A percentile compares a stretch with the other conserved stretches of the same genome.
Conservation (phyloP, 2,113 vertebrate genomes). For the Phalacrocorax carbo region DNA sequence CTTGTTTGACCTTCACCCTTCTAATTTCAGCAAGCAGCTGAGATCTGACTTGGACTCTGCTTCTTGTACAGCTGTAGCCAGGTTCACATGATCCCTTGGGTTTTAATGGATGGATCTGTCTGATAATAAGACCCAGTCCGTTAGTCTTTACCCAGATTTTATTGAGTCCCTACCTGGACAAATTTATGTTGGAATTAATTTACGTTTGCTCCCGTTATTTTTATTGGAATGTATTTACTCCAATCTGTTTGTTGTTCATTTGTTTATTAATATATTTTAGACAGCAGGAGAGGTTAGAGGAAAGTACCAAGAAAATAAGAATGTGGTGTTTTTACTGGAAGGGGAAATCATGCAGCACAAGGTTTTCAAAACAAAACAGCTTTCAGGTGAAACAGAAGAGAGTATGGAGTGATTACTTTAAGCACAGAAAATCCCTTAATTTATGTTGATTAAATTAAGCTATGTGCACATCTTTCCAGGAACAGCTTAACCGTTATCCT, state of each 20-base stretch:
- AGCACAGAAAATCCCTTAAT: conserved; percentile 15
- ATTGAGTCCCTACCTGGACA: background rate
- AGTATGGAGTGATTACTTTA: background rate
- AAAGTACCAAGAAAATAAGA: background rate
- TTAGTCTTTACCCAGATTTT: background rate
- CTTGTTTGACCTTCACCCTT: conserved; percentile 57
- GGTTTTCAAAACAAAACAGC: background rate
- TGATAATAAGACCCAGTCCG: background rate
- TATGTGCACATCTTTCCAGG: background rate
- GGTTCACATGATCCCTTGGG: conserved; percentile 30
- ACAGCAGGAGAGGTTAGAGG: background rate
- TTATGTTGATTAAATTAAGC: conserved; percentile 34
- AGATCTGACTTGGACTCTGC: conserved; percentile 33
- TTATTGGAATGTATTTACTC: background rate
- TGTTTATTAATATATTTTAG: background rate
- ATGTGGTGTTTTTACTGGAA: background rate
- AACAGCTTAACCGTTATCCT: background rate
- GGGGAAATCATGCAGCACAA: background rate
- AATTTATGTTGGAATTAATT: background rate
- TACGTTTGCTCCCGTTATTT: background rate
- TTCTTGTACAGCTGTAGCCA: conserved; percentile 28
- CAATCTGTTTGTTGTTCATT: background rate
- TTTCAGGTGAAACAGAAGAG: conserved; percentile 15
- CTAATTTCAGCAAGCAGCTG: conserved; percentile 51
- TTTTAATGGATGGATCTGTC: background rate